These are phyloP conservation scores for Melanaphis sacchari DNA, from an alignment of 1,140 invertebrate species.

Conservation along the genomic window DNA sequence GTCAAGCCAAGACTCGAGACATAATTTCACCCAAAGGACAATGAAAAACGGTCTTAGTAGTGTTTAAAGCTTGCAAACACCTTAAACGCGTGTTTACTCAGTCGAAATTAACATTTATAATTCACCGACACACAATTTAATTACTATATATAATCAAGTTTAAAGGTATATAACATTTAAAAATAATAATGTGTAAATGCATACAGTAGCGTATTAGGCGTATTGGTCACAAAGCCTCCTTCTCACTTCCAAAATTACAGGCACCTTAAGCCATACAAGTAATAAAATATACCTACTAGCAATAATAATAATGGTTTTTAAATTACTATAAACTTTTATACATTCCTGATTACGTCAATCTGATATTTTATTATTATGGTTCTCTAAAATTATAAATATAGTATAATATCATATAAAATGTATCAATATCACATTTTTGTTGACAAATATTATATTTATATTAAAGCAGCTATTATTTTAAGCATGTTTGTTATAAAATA, in stretches of 20 bases:
- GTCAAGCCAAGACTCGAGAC: neutral
- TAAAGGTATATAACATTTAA: neutral
- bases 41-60: neutral
- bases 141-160: neutral
- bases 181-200: neutral
- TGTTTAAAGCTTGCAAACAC: neutral
- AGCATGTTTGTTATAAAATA: no score
- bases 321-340: no score
- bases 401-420: no score
- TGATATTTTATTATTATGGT: no score
- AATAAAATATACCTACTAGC: neutral
- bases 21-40: conserved; percentile 32
- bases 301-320: no score
- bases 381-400: no score
- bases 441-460: no score
- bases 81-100: conserved; percentile 32
- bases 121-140: conserved; percentile 20
- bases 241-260: neutral
- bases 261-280: neutral
- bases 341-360: no score
- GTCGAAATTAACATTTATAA: conserved; percentile 6
- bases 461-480: no score
- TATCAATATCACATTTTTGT: no score
- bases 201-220: neutral
- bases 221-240: neutral